phyloP scores from a whole-genome alignment of 2,888 invertebrate genomes.

The Dexiosoma caninum region DNA sequence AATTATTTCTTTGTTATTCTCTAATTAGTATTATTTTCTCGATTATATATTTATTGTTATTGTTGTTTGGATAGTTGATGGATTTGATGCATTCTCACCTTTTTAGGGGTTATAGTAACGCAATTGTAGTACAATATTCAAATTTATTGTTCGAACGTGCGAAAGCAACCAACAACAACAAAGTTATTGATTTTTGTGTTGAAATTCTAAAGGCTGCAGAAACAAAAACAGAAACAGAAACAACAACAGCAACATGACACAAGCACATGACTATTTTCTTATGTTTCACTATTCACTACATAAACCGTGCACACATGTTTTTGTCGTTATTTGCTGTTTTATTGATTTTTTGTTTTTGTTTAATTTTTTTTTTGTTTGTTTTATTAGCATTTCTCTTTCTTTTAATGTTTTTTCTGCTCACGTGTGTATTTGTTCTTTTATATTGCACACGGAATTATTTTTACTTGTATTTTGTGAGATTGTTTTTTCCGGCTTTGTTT shows the following conservation, averaged over 20 bases:
- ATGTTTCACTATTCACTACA: slow-evolving; percentile 4
- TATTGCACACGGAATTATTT: slow-evolving; percentile 3
- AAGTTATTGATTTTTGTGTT: slow-evolving; percentile 49
- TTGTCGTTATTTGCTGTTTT: slow-evolving; percentile 8
- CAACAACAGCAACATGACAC: not conserved
- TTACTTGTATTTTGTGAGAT: not conserved
- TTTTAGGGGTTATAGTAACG: not conserved
- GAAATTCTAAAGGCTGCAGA: slow-evolving; percentile 28
- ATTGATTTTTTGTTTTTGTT: slow-evolving; percentile 8
- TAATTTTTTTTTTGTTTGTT: slow-evolving; percentile 5
- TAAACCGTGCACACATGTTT: slow-evolving; percentile 36
- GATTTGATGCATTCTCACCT: not conserved
- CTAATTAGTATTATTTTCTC: not conserved
- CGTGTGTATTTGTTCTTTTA: slow-evolving; percentile 2
- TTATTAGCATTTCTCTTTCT: slow-evolving; percentile 47
- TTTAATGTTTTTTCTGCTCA: not conserved
- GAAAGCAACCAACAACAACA: slow-evolving; percentile 14
- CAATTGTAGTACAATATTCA: not conserved
- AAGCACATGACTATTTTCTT: slow-evolving; percentile 15
- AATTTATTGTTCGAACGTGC: slow-evolving; percentile 8
- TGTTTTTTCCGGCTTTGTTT: not conserved
- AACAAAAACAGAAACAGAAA: slow-evolving; percentile 5
- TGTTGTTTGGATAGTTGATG: not conserved
- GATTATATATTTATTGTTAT: not conserved
- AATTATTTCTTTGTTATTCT: not conserved